Conservation (phyloP, 2,888 invertebrate genomes). For the Limnephilus auricula region DNA sequence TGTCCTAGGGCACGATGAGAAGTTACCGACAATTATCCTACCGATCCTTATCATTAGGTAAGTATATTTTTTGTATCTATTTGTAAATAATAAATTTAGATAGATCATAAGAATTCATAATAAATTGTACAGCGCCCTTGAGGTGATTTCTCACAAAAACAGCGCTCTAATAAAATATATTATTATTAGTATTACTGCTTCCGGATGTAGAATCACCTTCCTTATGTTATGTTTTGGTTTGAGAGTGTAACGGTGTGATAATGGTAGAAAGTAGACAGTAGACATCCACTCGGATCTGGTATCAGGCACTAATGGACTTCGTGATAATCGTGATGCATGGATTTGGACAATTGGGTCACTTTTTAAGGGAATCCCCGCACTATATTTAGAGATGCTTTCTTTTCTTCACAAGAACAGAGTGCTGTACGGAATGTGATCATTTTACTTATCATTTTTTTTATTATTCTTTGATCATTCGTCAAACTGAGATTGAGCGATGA, state of each 20-base stretch:
- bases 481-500: background rate
- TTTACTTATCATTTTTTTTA: background rate
- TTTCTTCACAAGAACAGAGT: background rate
- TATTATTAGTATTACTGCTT: no score
- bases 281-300: no score
- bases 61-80: no score
- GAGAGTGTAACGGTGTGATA: background rate
- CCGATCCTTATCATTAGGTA: no score
- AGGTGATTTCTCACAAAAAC: no score
- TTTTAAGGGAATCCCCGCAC: background rate
- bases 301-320: background rate
- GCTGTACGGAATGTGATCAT: background rate
- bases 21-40: no score
- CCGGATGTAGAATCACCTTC: no score
- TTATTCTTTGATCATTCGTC: background rate
- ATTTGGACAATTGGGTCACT: background rate
- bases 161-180: no score
- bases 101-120: no score
- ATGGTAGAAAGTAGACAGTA: background rate
- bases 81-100: no score
- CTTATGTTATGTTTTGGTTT: background rate
- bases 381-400: background rate
- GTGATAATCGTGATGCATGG: constrained; percentile 2
- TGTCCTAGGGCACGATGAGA: no score
- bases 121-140: no score